phyloP scores from a whole-genome alignment of 1,140 invertebrate species.

The Leptinotarsa defecta region DNA sequence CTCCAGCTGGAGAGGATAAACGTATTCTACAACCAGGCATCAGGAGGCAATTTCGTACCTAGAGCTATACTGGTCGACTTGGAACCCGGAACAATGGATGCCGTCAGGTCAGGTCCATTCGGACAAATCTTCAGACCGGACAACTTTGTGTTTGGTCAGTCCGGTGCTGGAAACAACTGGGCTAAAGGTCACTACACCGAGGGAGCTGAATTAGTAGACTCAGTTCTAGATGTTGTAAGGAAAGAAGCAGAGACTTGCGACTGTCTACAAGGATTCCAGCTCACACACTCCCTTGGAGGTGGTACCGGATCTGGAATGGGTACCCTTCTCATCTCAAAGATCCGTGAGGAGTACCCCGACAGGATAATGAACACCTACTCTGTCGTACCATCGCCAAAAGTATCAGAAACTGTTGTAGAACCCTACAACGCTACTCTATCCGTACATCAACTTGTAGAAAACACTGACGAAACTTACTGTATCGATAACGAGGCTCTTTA shows the following conservation, averaged over 20 bases:
- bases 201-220: constrained; percentile 75
- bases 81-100: constrained; percentile 94
- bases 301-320: constrained; percentile 91
- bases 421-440: constrained; percentile 82
- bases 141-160: constrained; percentile 86
- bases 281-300: constrained; percentile 81
- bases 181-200: constrained; percentile 92
- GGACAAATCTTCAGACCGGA: constrained; percentile 84
- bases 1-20: constrained; percentile 85
- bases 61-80: constrained; percentile 88
- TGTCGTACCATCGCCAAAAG: constrained; percentile 80
- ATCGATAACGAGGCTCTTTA: constrained; percentile 89
- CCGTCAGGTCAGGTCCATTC: constrained; percentile 84
- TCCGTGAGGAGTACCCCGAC: constrained; percentile 87
- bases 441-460: constrained; percentile 81
- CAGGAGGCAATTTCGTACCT: constrained; percentile 89
- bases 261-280: constrained; percentile 81
- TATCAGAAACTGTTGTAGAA: constrained; percentile 82
- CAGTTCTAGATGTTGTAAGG: constrained; percentile 78
- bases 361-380: constrained; percentile 93
- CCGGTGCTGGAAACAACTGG: constrained; percentile 84
- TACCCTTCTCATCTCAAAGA: constrained; percentile 83
- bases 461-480: constrained; percentile 83
- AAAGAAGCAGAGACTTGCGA: constrained; percentile 77
- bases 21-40: constrained; percentile 90